phyloP scores from a whole-genome alignment of 2,797 vertebrate species.

The Zonotrichia albicollis region DNA sequence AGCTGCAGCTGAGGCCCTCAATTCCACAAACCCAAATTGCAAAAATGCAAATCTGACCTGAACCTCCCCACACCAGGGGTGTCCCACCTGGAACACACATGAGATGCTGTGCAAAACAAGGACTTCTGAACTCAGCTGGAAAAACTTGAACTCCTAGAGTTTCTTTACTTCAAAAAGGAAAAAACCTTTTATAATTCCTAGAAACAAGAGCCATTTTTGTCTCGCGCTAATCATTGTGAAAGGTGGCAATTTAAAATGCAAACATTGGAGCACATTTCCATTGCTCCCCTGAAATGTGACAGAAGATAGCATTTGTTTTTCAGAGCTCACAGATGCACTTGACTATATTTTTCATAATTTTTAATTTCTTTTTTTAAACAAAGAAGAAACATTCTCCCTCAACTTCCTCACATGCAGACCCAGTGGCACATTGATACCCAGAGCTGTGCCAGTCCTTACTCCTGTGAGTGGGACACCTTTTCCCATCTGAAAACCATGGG shows the following conservation, averaged over 20 bases:
- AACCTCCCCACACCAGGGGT: not conserved
- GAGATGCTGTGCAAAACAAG: not conserved
- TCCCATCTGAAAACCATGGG: fast-evolving
- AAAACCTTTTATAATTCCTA: not conserved
- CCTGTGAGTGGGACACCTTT: not conserved
- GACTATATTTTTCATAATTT: not conserved
- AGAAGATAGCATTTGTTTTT: not conserved
- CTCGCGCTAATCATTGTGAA: not conserved
- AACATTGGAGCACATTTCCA: not conserved
- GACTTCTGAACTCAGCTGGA: not conserved
- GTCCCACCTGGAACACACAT: not conserved
- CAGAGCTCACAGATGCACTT: not conserved
- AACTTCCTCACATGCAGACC: not conserved
- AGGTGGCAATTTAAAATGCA: slow-evolving; percentile 1
- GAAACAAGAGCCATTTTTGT: slow-evolving; percentile 4
- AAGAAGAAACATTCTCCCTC: not conserved
- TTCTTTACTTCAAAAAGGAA: not conserved
- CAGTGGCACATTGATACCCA: not conserved
- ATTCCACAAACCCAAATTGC: not conserved
- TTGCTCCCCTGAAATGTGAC: not conserved
- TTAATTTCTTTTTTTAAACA: not conserved
- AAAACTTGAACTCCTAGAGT: not conserved
- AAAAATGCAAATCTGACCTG: not conserved
- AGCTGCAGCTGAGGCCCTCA: not conserved
- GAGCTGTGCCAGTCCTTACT: not conserved